Evolutionary conservation across 2,888 invertebrate genomes (phyloP), one percentile per base, ranked within the genome.

Genomic region (Netelia inedita): DNA sequence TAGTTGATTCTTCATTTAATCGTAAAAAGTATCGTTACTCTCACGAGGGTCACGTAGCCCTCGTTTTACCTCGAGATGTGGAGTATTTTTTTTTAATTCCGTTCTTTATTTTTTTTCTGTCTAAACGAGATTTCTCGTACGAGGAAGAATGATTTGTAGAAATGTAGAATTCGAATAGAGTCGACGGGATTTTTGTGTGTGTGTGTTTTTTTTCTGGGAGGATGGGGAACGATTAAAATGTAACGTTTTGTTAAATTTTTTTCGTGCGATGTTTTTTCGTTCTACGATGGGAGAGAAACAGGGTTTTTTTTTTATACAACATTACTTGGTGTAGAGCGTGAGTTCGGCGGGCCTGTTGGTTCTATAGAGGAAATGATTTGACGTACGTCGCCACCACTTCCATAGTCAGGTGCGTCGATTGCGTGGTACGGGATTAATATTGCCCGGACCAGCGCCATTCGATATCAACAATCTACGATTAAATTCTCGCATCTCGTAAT

Each of bases 401-500:
- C 93, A 92, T 92, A 93, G 93, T 93, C 93, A 93, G 92, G 93
- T 93, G 88, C 91, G 92, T 88, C 91, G 90, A 85, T 88, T 91
- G 61, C 93, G 79, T 0, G 81, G 91, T 94, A 94, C 91, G 94
- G 93, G 85, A 94, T 94, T 91, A 94, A 94, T 93, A 94, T 95
- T 90, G 93, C 95, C 88, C 94, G 92, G 92, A 82, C 91, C 91
- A 43, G 89, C 89, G 21, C 92, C 92, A 79, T 92, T 93, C 80
- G 93, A 91, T 82, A 93, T 88, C 87, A 93, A 88, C 87, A 94
- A 86, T 83, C 92, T 89, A 68, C 93, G 88, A 80, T 95, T 96
- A 91, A 97, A 95, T 94, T 97, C 97, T 71, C 96, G 95, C 95
- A 97, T 95, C 93, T 97, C 97, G 94, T 97, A 97, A 92, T 96